Base-by-base conservation (phyloP, 2,888 invertebrate genomes). In the Coenonympha arcania region DNA sequence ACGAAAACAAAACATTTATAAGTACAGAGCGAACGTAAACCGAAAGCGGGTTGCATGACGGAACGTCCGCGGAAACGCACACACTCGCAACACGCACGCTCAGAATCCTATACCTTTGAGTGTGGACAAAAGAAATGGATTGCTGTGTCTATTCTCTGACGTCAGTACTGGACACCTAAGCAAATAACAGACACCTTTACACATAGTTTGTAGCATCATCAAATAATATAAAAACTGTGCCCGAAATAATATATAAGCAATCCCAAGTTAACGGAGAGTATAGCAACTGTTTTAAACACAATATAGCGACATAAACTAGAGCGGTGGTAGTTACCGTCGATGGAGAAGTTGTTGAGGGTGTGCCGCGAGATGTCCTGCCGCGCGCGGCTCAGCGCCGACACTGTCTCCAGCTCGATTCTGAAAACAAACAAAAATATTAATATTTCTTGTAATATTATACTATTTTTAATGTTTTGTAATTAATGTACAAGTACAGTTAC, bases 401-500 rank as follows among this genome's bases (percentile, higher is more conserved):
- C 89, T 2, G 93, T 91, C 76, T 94, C 94, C 69, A 92, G 88
- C 69, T 92, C 92, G 75, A 93, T 92, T 69, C 92, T 87, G 64
- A 2, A 69, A 68, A 20, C 58, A 53, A 49, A 52, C 22, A 43
- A 37, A 47, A 37, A 47, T 16, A 26, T 19, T 16, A 9, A 24
- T 20, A 11, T 1, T 5, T 19, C 18, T 5, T 34, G n/a, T 8
- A n/a, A n/a, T n/a, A n/a, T n/a, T n/a, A n/a, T n/a, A n/a, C n/a
- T n/a, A n/a, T n/a, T n/a, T n/a, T n/a, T n/a, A n/a, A n/a, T n/a
- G n/a, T n/a, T n/a, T n/a, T n/a, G n/a, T n/a, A n/a, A n/a, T n/a
- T n/a, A n/a, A n/a, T n/a, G n/a, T n/a, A n/a, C n/a, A n/a, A n/a
- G n/a, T n/a, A n/a, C n/a, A n/a, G n/a, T n/a, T n/a, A n/a, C n/a